phyloP scores from a whole-genome alignment of 2,797 vertebrate genomes.

The Buceros bicornis region DNA sequence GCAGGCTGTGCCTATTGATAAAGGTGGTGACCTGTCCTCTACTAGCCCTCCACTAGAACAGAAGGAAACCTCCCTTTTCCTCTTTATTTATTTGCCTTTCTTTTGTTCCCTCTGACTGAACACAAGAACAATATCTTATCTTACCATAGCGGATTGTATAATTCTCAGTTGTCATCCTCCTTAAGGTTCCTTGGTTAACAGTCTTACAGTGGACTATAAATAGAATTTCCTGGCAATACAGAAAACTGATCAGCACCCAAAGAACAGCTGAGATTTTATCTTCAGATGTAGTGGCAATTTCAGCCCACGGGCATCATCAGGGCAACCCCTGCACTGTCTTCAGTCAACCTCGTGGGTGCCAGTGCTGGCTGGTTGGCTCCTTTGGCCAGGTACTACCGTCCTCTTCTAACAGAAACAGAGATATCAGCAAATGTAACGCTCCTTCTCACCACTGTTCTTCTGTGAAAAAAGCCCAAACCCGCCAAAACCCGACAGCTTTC shows the following conservation, averaged over 20 bases:
- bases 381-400: neutral
- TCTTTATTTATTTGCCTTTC: neutral
- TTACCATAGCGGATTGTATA: accelerated
- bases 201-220: neutral
- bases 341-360: neutral
- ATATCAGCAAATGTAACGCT: neutral
- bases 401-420: neutral
- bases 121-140: neutral
- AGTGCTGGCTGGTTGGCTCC: neutral
- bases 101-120: neutral
- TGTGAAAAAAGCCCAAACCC: neutral
- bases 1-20: neutral
- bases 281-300: neutral
- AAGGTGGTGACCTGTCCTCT: neutral
- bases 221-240: neutral
- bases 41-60: neutral
- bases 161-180: neutral
- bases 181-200: neutral
- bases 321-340: neutral
- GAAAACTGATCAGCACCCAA: neutral
- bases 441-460: neutral
- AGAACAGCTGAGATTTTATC: neutral
- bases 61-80: neutral
- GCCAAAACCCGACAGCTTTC: neutral
- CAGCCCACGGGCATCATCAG: accelerated